phyloP scores from a whole-genome alignment of 2,888 invertebrate species.

The Choreutis nemorana region DNA sequence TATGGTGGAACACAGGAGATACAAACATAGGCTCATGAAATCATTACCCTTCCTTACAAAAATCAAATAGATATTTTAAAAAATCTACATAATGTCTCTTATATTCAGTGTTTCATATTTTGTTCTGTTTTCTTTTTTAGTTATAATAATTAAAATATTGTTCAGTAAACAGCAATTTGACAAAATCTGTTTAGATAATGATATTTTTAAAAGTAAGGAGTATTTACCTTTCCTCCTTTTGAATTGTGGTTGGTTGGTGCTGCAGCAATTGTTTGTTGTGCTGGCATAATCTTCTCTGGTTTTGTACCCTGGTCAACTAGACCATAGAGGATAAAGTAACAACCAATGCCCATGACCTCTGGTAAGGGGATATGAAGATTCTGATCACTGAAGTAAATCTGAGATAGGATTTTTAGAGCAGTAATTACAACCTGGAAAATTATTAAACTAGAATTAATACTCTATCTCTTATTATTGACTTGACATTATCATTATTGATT shows the following conservation, averaged over 20 bases:
- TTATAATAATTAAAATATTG: constrained; percentile 1
- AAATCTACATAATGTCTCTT: too few species aligned
- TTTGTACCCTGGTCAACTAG: constrained; percentile 35
- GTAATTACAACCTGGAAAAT: constrained; percentile 56
- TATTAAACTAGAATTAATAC: too few species aligned
- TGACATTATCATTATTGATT: too few species aligned
- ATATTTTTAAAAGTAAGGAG: constrained; percentile 5
- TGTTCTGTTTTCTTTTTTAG: not conserved
- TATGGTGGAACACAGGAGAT: too few species aligned
- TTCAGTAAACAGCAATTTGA: constrained; percentile 1
- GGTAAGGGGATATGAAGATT: constrained; percentile 35
- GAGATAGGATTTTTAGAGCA: constrained; percentile 43
- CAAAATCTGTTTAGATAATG: constrained; percentile 1
- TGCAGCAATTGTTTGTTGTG: constrained; percentile 68
- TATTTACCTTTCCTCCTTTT: constrained; percentile 68
- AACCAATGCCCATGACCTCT: constrained; percentile 66
- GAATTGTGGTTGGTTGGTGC: constrained; percentile 46
- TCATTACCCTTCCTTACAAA: too few species aligned
- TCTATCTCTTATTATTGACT: too few species aligned
- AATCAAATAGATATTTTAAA: too few species aligned
- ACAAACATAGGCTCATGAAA: too few species aligned
- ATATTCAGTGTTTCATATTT: too few species aligned
- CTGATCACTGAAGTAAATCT: constrained; percentile 43
- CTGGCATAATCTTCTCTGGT: constrained; percentile 65
- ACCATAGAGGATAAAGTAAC: constrained; percentile 64